Evolutionary conservation across 1,140 invertebrate species (phyloP).

Genomic region (Uloborus diversus): DNA sequence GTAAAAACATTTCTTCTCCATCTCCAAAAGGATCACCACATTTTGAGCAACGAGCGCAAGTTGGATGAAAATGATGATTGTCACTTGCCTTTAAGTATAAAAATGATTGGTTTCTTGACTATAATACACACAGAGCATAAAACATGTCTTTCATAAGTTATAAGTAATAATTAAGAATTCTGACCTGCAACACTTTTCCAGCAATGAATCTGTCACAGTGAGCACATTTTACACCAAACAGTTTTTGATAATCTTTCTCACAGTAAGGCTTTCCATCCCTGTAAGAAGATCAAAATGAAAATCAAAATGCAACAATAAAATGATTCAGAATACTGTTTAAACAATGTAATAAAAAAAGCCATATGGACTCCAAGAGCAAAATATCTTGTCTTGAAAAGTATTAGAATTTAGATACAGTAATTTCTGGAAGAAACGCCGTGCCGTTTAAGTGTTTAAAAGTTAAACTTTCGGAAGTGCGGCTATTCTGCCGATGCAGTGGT

Average conservation of each 20-base stretch:
- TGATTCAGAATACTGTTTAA: not conserved
- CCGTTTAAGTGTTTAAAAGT: no score
- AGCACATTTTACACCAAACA: slow-evolving; percentile 93
- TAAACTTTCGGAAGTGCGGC: no score
- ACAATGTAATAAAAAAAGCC: no score
- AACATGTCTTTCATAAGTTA: not conserved
- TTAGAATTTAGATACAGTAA: no score
- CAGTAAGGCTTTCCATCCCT: slow-evolving; percentile 89
- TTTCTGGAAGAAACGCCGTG: no score
- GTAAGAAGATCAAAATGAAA: not conserved
- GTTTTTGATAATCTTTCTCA: slow-evolving; percentile 88
- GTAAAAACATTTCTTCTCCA: slow-evolving; percentile 97
- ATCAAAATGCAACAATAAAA: slow-evolving; percentile 13
- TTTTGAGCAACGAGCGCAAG: slow-evolving; percentile 79
- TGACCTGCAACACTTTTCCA: slow-evolving; percentile 83
- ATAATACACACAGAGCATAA: no score
- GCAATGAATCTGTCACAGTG: slow-evolving; percentile 94
- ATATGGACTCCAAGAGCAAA: no score
- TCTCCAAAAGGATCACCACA: slow-evolving; percentile 97
- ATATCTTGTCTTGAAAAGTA: no score
- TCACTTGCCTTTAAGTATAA: slow-evolving; percentile 76
- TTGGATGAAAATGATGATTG: slow-evolving; percentile 97
- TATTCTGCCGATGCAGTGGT: no score
- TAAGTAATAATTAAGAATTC: not conserved
- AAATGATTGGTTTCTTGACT: not conserved